Conservation (phyloP, 1,140 invertebrate species). For the Aculops lycopersici region DNA sequence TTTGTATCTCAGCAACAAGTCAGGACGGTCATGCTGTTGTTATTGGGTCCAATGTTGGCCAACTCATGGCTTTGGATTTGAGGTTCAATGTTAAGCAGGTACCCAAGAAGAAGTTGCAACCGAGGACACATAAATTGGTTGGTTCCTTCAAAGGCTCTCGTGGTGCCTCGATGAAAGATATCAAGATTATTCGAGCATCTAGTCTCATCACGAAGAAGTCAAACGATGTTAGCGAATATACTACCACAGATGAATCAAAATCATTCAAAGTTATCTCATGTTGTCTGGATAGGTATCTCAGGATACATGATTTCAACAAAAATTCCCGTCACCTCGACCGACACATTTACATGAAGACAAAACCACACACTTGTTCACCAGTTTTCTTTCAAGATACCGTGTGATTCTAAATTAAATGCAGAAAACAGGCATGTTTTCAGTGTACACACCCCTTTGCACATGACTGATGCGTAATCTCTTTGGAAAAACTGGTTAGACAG, state of each 20-base stretch:
- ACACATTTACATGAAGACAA: slow-evolving; percentile 8
- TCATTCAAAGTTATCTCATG: slow-evolving; percentile 5
- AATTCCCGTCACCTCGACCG: slow-evolving; percentile 1
- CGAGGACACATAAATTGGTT: slow-evolving; percentile 2
- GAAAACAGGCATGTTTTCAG: too few relatives aligned
- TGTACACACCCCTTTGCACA: too few relatives aligned
- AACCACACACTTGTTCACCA: slow-evolving; percentile 6
- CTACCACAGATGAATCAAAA: too few relatives aligned
- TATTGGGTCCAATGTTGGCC: slow-evolving; percentile 7
- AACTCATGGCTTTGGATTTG: slow-evolving; percentile 8
- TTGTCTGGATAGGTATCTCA: slow-evolving; percentile 7
- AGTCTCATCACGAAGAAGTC: too few relatives aligned
- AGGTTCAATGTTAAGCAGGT: too few relatives aligned
- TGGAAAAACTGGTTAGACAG: too few relatives aligned
- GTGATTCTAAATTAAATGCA: too few relatives aligned
- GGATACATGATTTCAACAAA: slow-evolving; percentile 4
- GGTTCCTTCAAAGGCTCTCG: slow-evolving; percentile 8
- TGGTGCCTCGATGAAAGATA: slow-evolving; percentile 7
- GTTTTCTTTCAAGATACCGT: too few relatives aligned
- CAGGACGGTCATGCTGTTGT: neutral
- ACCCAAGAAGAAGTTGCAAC: too few relatives aligned
- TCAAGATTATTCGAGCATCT: slow-evolving; percentile 4
- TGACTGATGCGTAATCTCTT: too few relatives aligned
- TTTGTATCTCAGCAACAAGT: slow-evolving; percentile 3
- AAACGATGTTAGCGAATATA: too few relatives aligned